phyloP scores from a whole-genome alignment of 2,888 invertebrate species.

The Euplagia quadripunctaria region DNA sequence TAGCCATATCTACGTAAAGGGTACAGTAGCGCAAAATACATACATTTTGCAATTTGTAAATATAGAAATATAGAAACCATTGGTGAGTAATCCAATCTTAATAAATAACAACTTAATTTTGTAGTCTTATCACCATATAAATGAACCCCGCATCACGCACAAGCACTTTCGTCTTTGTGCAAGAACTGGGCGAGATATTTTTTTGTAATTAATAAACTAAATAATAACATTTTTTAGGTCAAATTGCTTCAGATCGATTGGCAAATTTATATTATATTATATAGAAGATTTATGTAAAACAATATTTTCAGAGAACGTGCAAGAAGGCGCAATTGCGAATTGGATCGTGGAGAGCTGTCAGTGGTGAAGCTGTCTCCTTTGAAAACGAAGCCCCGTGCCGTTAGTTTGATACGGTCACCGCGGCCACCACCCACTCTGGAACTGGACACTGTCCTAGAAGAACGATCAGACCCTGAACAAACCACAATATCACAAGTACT shows the following conservation, averaged over 20 bases:
- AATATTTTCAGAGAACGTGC: slow-evolving; percentile 90
- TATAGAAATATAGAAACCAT: too few relatives aligned
- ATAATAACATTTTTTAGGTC: too few relatives aligned
- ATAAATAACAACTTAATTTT: too few relatives aligned
- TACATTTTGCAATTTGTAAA: too few relatives aligned
- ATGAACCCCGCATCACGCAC: too few relatives aligned
- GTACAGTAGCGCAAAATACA: too few relatives aligned
- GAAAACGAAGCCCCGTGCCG: slow-evolving; percentile 71
- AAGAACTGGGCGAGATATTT: background rate
- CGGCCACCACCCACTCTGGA: slow-evolving; percentile 93
- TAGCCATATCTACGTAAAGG: too few relatives aligned
- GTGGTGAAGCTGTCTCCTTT: slow-evolving; percentile 90
- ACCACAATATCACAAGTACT: slow-evolving; percentile 84
- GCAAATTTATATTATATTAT: too few relatives aligned
- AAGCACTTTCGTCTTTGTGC: background rate
- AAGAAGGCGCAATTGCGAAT: slow-evolving; percentile 92
- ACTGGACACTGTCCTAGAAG: slow-evolving; percentile 94
- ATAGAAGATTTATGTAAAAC: slow-evolving; percentile 9
- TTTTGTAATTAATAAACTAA: background rate
- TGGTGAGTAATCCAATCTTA: too few relatives aligned
- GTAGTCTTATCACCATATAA: too few relatives aligned
- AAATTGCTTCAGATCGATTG: background rate
- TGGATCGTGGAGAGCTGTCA: slow-evolving; percentile 94
- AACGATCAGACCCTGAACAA: slow-evolving; percentile 93
- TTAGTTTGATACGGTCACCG: slow-evolving; percentile 87